Evolutionary conservation across 2,888 invertebrate genomes (phyloP), one percentile per base, ranked within the genome.

Genomic region (Andrena hattorfiana): DNA sequence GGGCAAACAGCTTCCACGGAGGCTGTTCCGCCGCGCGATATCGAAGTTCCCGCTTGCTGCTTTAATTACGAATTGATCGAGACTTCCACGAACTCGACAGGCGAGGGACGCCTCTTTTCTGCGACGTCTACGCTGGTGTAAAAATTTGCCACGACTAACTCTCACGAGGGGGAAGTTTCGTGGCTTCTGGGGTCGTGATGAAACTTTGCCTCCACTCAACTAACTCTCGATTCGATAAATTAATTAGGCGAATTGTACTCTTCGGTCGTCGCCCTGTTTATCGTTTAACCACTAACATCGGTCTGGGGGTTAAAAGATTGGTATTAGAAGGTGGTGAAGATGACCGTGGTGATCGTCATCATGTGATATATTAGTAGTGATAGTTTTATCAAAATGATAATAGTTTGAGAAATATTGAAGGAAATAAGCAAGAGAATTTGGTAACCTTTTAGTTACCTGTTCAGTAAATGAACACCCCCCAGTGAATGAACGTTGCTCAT

Each of bases 61-160:
- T 85, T 89, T 90, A 91, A 92, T 92, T 91, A 91, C 89, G 85
- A 89, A 90, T 89, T 89, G 89, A 91, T 91, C 89, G 86, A n/a
- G 85, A 87, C 84, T 89, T 89, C 77, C 85, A 76, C 84, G 84
- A 87, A 90, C 91, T 91, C 81, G 75, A 74, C 78, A 86, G 86
- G 86, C 88, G 72, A 42, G 72, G 54, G 74, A 70, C 73, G 67
- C n/a, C 59, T 56, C 75, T 77, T 69, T 82, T 77, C 63, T 72
- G 42, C 26, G 69, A 72, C 73, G 75, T 74, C 59, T 10, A 23
- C 48, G 42, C 42, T 56, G 71, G 83, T 79, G 82, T 84, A 86
- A 87, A 87, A 87, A 88, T 87, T 81, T 69, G 74, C 66, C 77
- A 70, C 7, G 10, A 4, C 56, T 42, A 26, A 20, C 63, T 20